Conservation (phyloP, 1,140 invertebrate species). For the Drosophila arizonae region DNA sequence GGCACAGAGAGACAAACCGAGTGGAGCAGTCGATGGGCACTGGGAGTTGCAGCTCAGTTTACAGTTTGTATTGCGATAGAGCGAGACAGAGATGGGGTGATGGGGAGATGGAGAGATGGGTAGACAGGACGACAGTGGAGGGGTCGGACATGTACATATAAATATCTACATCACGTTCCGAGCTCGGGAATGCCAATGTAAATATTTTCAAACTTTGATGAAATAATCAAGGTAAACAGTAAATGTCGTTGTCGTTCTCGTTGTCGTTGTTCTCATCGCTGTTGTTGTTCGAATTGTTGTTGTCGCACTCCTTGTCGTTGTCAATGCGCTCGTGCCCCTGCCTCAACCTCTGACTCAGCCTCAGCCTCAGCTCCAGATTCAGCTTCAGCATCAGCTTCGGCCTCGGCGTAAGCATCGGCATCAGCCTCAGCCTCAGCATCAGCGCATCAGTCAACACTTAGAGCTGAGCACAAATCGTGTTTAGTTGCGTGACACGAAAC, state of each 20-base stretch:
- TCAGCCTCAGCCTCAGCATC: neutral
- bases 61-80: constrained; percentile 23
- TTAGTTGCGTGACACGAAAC: neutral
- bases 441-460: neutral
- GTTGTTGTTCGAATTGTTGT: constrained; percentile 20
- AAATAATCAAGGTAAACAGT: constrained; percentile 81
- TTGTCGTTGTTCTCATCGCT: constrained; percentile 38
- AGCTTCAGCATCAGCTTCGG: neutral
- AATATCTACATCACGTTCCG: constrained; percentile 80
- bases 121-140: too few relatives aligned
- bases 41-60: constrained; percentile 38
- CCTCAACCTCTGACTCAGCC: neutral
- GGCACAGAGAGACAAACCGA: constrained; percentile 37
- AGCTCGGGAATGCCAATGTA: constrained; percentile 79
- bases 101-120: neutral
- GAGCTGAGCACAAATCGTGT: constrained; percentile 4
- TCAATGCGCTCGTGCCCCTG: neutral
- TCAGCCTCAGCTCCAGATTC: neutral
- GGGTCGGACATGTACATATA: constrained; percentile 55
- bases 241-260: constrained; percentile 67
- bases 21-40: neutral
- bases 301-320: constrained; percentile 22
- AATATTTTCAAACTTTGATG: constrained; percentile 81
- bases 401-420: neutral
- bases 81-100: neutral